Conservation (phyloP, 2,113 vertebrate genomes). For the Catharus fuscescens region DNA sequence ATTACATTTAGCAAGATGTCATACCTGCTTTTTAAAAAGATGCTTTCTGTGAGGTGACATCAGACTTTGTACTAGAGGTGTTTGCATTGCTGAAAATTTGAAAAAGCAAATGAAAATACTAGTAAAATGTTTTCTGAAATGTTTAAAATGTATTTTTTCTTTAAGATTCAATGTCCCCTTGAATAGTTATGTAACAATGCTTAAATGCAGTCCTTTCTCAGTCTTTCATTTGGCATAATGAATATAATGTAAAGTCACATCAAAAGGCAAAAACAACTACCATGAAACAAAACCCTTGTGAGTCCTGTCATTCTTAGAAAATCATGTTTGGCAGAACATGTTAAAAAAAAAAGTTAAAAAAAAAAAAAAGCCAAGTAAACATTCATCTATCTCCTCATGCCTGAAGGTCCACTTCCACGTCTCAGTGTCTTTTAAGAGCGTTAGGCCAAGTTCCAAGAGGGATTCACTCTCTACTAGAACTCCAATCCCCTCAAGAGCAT, state of each 20-base stretch:
- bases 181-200: not conserved
- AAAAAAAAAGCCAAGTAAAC: not conserved
- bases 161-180: not conserved
- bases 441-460: constrained; percentile 35
- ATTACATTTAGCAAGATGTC: not conserved
- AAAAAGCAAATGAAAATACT: not conserved
- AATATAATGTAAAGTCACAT: not conserved
- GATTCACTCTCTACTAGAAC: constrained; percentile 19
- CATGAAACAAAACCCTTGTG: not conserved
- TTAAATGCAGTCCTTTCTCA: not conserved
- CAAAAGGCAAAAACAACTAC: not conserved
- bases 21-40: not conserved
- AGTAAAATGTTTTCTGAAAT: not conserved
- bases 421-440: not conserved
- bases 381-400: not conserved
- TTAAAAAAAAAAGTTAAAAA: not conserved
- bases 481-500: constrained; percentile 36
- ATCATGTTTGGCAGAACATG: not conserved
- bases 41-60: not conserved
- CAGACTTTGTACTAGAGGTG: not conserved
- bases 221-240: not conserved
- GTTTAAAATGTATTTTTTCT: not conserved
- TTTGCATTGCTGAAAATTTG: not conserved
- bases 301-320: not conserved
- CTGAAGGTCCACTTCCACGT: not conserved